Evolutionary conservation across 2,888 invertebrate genomes (phyloP).

Genomic region (Dasypolia templi): DNA sequence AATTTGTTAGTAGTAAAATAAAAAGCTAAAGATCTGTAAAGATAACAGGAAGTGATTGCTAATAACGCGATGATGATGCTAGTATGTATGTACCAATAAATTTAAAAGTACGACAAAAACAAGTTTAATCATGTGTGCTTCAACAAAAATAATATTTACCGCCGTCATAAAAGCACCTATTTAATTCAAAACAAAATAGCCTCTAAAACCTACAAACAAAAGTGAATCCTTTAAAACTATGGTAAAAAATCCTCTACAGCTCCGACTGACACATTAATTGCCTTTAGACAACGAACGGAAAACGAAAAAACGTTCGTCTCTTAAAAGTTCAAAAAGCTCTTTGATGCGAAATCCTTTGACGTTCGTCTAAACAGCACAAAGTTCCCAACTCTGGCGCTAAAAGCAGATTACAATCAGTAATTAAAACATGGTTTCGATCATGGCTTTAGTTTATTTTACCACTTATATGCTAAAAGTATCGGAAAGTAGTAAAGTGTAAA

Average conservation of each 20-base stretch:
- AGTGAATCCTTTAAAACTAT: slow-evolving; percentile 17
- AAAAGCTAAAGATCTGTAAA: too few relatives aligned
- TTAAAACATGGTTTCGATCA: slow-evolving; percentile 73
- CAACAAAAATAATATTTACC: not conserved
- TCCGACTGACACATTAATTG: slow-evolving; percentile 54
- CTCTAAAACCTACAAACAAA: slow-evolving; percentile 21
- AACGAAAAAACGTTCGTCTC: slow-evolving; percentile 51
- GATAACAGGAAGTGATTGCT: too few relatives aligned
- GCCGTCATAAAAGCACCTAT: not conserved
- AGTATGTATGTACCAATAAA: not conserved
- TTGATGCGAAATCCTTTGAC: slow-evolving; percentile 72
- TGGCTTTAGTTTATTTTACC: slow-evolving; percentile 1
- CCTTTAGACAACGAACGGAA: slow-evolving; percentile 47
- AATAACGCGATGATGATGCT: not conserved
- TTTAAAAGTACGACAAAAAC: not conserved
- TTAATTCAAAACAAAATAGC: slow-evolving; percentile 22
- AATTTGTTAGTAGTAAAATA: too few relatives aligned
- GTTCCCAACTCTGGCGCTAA: slow-evolving; percentile 70
- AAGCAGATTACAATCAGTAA: slow-evolving; percentile 84
- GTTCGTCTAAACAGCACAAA: slow-evolving; percentile 72
- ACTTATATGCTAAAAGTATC: slow-evolving; percentile 36
- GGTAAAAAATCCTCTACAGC: slow-evolving; percentile 23
- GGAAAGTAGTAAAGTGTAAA: slow-evolving; percentile 40
- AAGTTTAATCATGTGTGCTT: not conserved
- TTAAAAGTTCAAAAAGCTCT: slow-evolving; percentile 49